Conservation (phyloP, 2,888 invertebrate genomes). For the Lasioglossum vierecki region DNA sequence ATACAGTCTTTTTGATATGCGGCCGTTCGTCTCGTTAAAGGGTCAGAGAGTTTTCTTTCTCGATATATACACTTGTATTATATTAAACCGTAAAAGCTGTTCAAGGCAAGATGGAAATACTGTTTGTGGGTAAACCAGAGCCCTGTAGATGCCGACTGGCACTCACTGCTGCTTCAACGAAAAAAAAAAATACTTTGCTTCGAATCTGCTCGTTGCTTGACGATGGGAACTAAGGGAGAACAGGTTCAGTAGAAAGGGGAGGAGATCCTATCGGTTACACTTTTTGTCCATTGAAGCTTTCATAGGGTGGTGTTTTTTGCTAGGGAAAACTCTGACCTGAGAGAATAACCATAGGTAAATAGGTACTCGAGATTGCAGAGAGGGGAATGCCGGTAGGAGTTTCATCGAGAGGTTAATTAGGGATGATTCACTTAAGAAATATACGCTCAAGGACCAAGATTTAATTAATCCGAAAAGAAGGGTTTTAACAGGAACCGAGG, state of each 20-base stretch:
- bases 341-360: not conserved
- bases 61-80: not conserved
- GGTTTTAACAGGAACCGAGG: slow-evolving; percentile 25
- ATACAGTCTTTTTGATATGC: slow-evolving; percentile 1
- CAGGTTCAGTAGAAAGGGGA: not conserved
- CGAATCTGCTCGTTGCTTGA: slow-evolving; percentile 15
- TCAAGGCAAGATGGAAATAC: not conserved
- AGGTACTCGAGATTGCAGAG: not conserved
- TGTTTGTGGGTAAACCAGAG: not conserved
- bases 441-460: slow-evolving; percentile 76
- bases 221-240: not conserved
- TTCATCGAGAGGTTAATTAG: slow-evolving; percentile 5
- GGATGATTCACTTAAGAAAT: slow-evolving; percentile 31
- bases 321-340: not conserved
- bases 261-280: slow-evolving; percentile 7
- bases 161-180: slow-evolving; percentile 4
- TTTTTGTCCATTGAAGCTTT: slow-evolving; percentile 52
- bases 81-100: not conserved
- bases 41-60: not conserved
- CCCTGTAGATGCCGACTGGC: not conserved
- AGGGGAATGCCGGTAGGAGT: not conserved
- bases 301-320: slow-evolving; percentile 2
- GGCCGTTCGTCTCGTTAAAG: not conserved
- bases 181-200: not conserved
- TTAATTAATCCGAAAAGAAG: slow-evolving; percentile 63